These are phyloP conservation scores for Donacobius atricapilla DNA, from an alignment of 2,113 vertebrate species.

Conservation along the genomic window DNA sequence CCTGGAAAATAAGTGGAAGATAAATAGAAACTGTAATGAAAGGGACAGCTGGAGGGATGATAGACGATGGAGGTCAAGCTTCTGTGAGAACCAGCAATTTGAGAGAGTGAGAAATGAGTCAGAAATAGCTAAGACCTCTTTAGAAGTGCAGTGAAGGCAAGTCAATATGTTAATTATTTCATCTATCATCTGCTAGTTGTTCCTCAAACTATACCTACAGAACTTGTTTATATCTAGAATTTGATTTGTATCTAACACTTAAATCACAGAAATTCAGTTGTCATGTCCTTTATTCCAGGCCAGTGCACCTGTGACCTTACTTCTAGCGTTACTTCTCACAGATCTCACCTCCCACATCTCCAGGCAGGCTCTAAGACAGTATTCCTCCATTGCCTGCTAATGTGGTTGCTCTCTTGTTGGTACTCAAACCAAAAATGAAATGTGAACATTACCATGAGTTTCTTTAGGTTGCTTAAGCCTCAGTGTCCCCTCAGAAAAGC, in stretches of 20 bases:
- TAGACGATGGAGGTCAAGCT: slow-evolving; percentile 14
- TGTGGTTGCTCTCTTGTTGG: not conserved
- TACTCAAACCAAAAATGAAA: not conserved
- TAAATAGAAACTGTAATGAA: slow-evolving; percentile 32
- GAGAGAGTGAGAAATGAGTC: slow-evolving; percentile 19
- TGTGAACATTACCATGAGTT: not conserved
- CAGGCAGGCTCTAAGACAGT: not conserved
- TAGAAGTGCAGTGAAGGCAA: not conserved
- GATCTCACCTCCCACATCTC: not conserved
- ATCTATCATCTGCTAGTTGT: not conserved
- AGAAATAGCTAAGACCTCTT: not conserved
- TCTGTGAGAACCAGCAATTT: slow-evolving; percentile 9
- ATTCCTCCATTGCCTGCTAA: not conserved
- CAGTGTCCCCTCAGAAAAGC: not conserved
- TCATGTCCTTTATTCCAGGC: not conserved
- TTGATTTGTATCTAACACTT: not conserved
- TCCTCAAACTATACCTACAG: not conserved
- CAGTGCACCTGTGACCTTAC: not conserved
- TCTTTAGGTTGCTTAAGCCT: not conserved
- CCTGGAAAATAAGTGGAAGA: slow-evolving; percentile 32
- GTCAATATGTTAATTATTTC: not conserved
- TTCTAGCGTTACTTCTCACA: not conserved
- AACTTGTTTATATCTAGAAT: not conserved
- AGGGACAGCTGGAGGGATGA: slow-evolving; percentile 12
- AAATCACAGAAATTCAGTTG: not conserved